Evolutionary conservation across 30 jellyfish, hydroid and myxozoan species (phyloP).

Genomic region (Chrysaora quinquecirrha): DNA sequence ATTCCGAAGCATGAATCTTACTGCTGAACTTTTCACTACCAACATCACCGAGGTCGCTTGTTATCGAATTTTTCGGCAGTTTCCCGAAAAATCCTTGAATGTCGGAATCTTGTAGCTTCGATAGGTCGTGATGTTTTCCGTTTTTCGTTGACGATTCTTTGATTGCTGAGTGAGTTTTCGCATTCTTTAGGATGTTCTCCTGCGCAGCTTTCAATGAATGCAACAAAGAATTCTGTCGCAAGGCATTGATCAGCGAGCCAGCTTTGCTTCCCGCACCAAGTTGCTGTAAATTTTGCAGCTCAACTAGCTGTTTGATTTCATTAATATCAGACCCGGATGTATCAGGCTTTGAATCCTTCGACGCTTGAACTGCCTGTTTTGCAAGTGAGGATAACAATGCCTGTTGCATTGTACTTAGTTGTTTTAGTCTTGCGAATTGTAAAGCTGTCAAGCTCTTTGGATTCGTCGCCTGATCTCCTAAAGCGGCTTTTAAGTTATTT

Average conservation of each 20-base stretch:
- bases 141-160: neutral
- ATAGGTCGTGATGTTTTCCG: slow-evolving; percentile 20
- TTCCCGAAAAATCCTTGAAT: slow-evolving; percentile 65
- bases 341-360: slow-evolving; percentile 27
- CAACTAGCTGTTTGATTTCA: slow-evolving; percentile 51
- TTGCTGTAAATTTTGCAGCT: slow-evolving; percentile 58
- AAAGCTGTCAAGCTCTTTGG: slow-evolving; percentile 64
- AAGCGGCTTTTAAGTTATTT: slow-evolving; percentile 46
- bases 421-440: slow-evolving; percentile 77
- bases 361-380: slow-evolving; percentile 41
- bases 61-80: slow-evolving; percentile 39
- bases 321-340: slow-evolving; percentile 26
- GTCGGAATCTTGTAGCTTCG: slow-evolving; percentile 25
- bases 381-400: slow-evolving; percentile 71
- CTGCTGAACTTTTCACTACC: slow-evolving; percentile 61
- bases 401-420: slow-evolving; percentile 78
- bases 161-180: slow-evolving; percentile 24
- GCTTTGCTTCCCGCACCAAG: slow-evolving; percentile 72
- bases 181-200: slow-evolving; percentile 28
- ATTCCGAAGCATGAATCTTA: slow-evolving; percentile 18
- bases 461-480: slow-evolving; percentile 52
- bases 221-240: slow-evolving; percentile 51
- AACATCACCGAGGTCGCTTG: slow-evolving; percentile 69
- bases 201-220: slow-evolving; percentile 72
- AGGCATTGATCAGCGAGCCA: slow-evolving; percentile 29